Base-by-base conservation (phyloP, 1,140 invertebrate genomes). In the Aplysia californica region DNA sequence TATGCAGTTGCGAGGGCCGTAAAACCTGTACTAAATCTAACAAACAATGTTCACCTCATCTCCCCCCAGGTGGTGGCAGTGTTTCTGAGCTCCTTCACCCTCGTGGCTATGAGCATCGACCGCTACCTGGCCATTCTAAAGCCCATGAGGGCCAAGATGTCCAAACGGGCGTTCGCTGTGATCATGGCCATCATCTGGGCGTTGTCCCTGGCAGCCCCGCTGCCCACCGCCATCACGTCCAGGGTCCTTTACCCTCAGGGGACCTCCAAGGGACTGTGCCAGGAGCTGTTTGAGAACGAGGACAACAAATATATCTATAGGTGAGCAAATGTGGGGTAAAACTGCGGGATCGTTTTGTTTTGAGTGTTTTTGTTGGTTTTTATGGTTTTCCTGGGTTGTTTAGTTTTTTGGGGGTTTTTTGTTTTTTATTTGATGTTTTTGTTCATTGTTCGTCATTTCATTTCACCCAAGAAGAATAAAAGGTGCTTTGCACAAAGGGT, bases 111-210 rank as follows among this genome's bases (percentile, higher is more conserved):
- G 96, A 96, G 95, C 76, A 95, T 96, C 0, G 97, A 99, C 64
- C 92, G 97, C n/a, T 99, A 97, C 87, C 94, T 98, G n/a, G 96
- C 97, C 0, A 97, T 98, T 0, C 93, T 97, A 90, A 95, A 94
- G 90, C 96, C 96, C 0, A 87, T 98, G 33, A 91, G 92, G 79
- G 95, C 95, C 0, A 91, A 95, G 38, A 92, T 96, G 83, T 93
- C 94, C 21, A 94, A 94, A 83, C 92, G 90, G 77, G 93, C 92
- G 81, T 93, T 93, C 0, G 93, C 93, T 74, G 87, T 93, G 41
- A 92, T 95, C 58, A 95, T 97, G 31, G 88, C 91, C 0, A 89
- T 91, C 3, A 94, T 96, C 5, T 96, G 95, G 95, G 56, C 88
- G 0, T 91, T 96, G n/a, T 80, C 84, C 1, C 75, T 83, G 21